phyloP scores from a whole-genome alignment of 1,140 invertebrate species.

The Drosophila lacertosa region DNA sequence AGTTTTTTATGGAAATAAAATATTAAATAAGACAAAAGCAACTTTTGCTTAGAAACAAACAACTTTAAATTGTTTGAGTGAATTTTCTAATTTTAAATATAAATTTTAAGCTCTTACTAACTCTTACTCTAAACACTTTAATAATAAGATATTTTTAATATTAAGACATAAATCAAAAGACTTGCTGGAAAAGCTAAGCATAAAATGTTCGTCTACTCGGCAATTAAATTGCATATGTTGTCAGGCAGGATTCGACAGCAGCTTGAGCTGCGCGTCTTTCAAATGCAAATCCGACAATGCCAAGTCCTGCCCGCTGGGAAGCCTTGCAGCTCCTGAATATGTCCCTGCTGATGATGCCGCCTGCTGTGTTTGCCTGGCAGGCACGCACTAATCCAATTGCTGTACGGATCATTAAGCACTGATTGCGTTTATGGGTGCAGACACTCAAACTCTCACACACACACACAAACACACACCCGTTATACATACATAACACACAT shows the following conservation, averaged over 20 bases:
- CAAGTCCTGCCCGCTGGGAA: not conserved
- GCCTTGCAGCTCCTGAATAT: not conserved
- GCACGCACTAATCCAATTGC: constrained; percentile 74
- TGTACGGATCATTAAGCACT: constrained; percentile 75
- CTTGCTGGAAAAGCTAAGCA: no score
- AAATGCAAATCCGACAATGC: constrained; percentile 46
- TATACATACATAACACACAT: constrained; percentile 38
- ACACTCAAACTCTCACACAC: constrained; percentile 18
- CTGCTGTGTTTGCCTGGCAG: constrained; percentile 37
- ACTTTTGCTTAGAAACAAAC: no score
- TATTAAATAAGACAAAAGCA: no score
- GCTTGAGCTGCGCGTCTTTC: constrained; percentile 32
- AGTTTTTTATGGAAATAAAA: no score
- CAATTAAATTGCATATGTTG: constrained; percentile 18
- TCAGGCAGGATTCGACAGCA: constrained; percentile 33
- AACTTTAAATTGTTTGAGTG: no score
- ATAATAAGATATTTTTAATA: no score
- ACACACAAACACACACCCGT: constrained; percentile 7
- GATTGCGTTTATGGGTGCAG: constrained; percentile 71
- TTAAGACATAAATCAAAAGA: no score
- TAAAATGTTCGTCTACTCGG: no score
- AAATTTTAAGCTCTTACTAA: no score
- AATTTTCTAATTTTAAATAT: no score
- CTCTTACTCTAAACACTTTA: no score
- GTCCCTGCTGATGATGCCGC: not conserved